Evolutionary conservation across 1,140 invertebrate genomes (phyloP).

Genomic region (Chrysoperla carnea): DNA sequence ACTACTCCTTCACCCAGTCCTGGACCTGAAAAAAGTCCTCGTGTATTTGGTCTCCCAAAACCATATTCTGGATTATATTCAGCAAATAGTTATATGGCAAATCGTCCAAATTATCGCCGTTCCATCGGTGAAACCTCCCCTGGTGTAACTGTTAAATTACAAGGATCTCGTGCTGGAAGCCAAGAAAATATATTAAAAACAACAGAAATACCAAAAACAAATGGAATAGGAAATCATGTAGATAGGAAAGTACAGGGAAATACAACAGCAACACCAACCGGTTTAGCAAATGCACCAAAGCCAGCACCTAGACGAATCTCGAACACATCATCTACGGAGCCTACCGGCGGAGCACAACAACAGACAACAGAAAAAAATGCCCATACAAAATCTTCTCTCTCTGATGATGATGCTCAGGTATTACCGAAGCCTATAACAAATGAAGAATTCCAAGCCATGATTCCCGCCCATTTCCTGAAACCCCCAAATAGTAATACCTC

Average conservation of each 20-base stretch:
- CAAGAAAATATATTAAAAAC: slow-evolving; percentile 2
- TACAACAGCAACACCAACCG: background rate
- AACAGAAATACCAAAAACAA: slow-evolving; percentile 16
- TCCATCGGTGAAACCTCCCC: slow-evolving; percentile 22
- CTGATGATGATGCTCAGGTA: slow-evolving; percentile 23
- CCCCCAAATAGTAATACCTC: slow-evolving; percentile 12
- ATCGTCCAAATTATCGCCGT: slow-evolving; percentile 44
- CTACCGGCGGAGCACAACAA: slow-evolving; percentile 9
- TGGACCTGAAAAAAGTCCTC: slow-evolving; percentile 31
- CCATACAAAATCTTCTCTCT: slow-evolving; percentile 6
- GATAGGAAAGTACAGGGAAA: background rate
- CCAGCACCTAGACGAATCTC: slow-evolving; percentile 23
- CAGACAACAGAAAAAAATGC: slow-evolving; percentile 15
- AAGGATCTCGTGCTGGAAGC: background rate
- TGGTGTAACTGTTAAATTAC: background rate
- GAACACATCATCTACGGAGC: slow-evolving; percentile 1
- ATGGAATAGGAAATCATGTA: background rate
- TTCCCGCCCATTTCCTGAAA: slow-evolving; percentile 68
- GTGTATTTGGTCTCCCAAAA: slow-evolving; percentile 36
- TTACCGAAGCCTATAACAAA: slow-evolving; percentile 70
- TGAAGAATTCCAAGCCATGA: slow-evolving; percentile 87
- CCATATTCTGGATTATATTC: slow-evolving; percentile 43
- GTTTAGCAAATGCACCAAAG: slow-evolving; percentile 14
- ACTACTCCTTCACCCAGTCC: slow-evolving; percentile 20
- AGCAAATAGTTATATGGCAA: slow-evolving; percentile 53